A percentile compares a stretch with the other conserved stretches of the same genome.
Conservation (phyloP, 2,797 vertebrate species). For the Hemibagrus guttatus region DNA sequence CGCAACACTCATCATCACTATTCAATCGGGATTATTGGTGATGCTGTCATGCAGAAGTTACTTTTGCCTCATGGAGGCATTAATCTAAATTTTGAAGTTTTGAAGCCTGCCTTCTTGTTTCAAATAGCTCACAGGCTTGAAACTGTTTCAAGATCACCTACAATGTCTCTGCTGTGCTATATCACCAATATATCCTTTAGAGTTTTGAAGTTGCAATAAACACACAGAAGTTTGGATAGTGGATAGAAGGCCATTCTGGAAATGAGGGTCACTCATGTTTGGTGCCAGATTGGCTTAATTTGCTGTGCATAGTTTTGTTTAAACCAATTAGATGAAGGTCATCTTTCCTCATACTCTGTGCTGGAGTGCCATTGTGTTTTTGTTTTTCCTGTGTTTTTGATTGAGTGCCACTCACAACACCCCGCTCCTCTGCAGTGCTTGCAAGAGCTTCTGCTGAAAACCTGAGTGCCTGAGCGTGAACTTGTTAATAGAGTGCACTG, state of each 20-base stretch:
- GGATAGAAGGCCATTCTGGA: constrained; percentile 36
- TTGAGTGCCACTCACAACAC: constrained; percentile 61
- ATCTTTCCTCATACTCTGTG: constrained; percentile 47
- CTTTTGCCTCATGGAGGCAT: constrained; percentile 60
- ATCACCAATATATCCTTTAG: not conserved
- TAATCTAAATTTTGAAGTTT: constrained; percentile 61
- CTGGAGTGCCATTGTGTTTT: constrained; percentile 64
- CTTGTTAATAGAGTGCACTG: constrained; percentile 53
- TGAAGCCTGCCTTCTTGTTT: constrained; percentile 44
- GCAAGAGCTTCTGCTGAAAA: constrained; percentile 41
- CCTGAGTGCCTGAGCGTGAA: constrained; percentile 52
- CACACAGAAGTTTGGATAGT: constrained; percentile 19
- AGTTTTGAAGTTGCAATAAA: constrained; percentile 1
- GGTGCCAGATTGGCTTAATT: constrained; percentile 54
- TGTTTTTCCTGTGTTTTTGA: constrained; percentile 63
- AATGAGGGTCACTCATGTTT: constrained; percentile 43
- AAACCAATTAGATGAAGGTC: constrained; percentile 58
- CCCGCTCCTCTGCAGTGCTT: constrained; percentile 46
- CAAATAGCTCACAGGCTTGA: constrained; percentile 21
- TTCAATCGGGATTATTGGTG: constrained; percentile 72
- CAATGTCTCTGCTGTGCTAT: not conserved
- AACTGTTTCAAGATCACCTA: not conserved
- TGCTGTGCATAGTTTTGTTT: constrained; percentile 52
- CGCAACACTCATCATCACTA: constrained; percentile 72
- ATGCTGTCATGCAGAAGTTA: constrained; percentile 54